Evolutionary conservation across 2,888 invertebrate genomes (phyloP).

Genomic region (Laspeyria flexula): DNA sequence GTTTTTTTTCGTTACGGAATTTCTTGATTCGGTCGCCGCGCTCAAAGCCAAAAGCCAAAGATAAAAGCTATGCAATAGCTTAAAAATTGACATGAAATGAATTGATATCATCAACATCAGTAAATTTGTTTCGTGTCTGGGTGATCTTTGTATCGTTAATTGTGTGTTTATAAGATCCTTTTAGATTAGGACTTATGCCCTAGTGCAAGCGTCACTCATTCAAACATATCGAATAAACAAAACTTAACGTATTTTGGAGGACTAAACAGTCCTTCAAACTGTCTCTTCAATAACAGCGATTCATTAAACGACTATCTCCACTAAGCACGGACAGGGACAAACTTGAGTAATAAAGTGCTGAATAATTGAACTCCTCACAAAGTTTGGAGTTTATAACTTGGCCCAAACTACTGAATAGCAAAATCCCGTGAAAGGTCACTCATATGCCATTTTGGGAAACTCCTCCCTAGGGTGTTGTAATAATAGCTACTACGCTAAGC

Average conservation of each 20-base stretch:
- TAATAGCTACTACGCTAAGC: constrained; percentile 28
- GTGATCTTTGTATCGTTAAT: too few relatives aligned
- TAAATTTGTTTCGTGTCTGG: too few relatives aligned
- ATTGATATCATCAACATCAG: too few relatives aligned
- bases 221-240: not conserved
- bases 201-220: too few relatives aligned
- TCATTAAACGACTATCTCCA: constrained; percentile 25
- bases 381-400: constrained; percentile 31
- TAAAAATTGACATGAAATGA: too few relatives aligned
- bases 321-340: constrained; percentile 23
- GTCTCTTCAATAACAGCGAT: constrained; percentile 23
- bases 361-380: constrained; percentile 33
- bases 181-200: too few relatives aligned
- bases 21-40: too few relatives aligned
- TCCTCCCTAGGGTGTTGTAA: constrained; percentile 28
- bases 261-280: not conserved
- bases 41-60: too few relatives aligned
- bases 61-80: too few relatives aligned
- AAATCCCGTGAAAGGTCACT: constrained; percentile 37
- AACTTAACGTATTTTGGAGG: too few relatives aligned
- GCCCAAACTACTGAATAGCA: constrained; percentile 23
- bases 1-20: too few relatives aligned
- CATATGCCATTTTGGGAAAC: constrained; percentile 41
- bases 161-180: too few relatives aligned
- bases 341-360: constrained; percentile 30